Percentiles rank a stretch among this genome's conserved stretches.
Evolutionary conservation across 2,113 vertebrate genomes (phyloP).

Genomic region (Cinclus mexicanus): DNA sequence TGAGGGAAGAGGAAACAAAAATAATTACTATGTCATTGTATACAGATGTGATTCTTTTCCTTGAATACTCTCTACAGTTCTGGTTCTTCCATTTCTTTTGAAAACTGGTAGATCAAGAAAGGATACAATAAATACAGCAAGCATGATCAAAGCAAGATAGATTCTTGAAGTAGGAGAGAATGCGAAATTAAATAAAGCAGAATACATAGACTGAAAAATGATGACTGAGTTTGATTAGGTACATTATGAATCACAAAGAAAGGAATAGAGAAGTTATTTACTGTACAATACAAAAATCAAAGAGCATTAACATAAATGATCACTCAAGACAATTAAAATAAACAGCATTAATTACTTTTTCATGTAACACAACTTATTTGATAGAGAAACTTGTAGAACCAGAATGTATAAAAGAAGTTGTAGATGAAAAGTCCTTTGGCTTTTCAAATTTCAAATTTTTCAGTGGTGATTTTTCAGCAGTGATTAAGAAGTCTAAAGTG

Average conservation of each 20-base stretch:
- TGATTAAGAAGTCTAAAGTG: background rate
- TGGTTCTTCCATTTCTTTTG: background rate
- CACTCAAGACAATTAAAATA: background rate
- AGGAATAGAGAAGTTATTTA: background rate
- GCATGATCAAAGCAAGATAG: background rate
- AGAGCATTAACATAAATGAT: background rate
- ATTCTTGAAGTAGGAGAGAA: background rate
- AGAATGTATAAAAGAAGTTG: background rate
- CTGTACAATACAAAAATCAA: background rate
- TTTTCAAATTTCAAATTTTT: background rate
- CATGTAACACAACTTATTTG: background rate
- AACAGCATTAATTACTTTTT: background rate
- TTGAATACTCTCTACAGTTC: background rate
- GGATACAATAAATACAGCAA: background rate
- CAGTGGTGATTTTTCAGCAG: background rate
- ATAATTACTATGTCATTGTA: background rate
- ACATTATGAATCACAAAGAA: background rate
- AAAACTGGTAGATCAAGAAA: background rate
- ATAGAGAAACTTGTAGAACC: background rate
- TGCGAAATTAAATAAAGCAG: background rate
- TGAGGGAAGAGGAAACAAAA: background rate
- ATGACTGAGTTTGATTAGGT: background rate
- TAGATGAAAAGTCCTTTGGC: background rate
- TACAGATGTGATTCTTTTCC: background rate
- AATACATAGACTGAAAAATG: background rate